Percentiles rank a stretch among this genome's conserved stretches.
Conservation (phyloP, 2,113 vertebrate genomes). For the Circaetus gallicus region DNA sequence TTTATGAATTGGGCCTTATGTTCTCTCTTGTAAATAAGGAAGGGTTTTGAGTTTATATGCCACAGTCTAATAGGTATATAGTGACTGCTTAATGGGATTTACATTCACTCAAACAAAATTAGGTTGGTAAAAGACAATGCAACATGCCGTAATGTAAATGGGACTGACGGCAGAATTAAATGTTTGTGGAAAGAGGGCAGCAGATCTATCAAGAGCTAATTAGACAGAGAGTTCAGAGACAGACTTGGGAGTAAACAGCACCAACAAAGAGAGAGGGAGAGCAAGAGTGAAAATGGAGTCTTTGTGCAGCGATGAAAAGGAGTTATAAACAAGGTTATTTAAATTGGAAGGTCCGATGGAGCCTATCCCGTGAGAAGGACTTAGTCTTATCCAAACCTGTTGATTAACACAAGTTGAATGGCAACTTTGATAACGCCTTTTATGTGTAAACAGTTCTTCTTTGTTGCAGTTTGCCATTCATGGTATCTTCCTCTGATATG, state of each 20-base stretch:
- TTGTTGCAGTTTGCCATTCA: constrained; percentile 30
- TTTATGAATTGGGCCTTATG: constrained; percentile 64
- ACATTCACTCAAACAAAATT: constrained; percentile 82
- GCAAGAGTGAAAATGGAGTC: constrained; percentile 48
- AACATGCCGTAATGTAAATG: constrained; percentile 79
- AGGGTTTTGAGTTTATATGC: constrained; percentile 66
- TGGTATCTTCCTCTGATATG: not conserved
- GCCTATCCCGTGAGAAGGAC: constrained; percentile 59
- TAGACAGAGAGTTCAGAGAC: constrained; percentile 77
- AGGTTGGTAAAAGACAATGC: constrained; percentile 79
- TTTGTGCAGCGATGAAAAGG: constrained; percentile 68
- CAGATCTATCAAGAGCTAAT: constrained; percentile 84
- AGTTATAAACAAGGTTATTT: constrained; percentile 69
- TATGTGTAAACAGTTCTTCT: constrained; percentile 24
- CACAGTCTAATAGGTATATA: constrained; percentile 75
- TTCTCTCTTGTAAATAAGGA: constrained; percentile 64
- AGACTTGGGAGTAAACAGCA: constrained; percentile 75
- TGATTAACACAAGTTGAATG: constrained; percentile 52
- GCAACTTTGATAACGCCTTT: constrained; percentile 49
- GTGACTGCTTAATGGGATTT: constrained; percentile 84
- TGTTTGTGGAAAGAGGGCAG: constrained; percentile 82
- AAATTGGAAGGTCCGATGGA: constrained; percentile 68
- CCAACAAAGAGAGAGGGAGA: constrained; percentile 67
- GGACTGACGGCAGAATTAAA: constrained; percentile 80
- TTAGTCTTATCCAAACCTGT: constrained; percentile 54